Conservation (phyloP, 2,888 invertebrate species). For the Papilio elwesi region DNA sequence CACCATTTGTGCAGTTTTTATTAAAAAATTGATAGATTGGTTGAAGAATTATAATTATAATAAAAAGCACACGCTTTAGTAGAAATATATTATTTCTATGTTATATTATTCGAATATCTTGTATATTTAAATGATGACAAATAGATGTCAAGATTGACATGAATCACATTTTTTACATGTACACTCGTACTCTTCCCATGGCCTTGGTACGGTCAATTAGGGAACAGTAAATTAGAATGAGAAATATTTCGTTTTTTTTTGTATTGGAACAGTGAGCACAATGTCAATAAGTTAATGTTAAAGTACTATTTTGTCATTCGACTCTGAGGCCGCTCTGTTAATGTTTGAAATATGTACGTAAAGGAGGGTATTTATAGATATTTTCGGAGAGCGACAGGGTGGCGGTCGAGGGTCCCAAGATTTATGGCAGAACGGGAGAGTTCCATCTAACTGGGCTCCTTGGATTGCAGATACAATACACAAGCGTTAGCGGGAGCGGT, state of each 20-base stretch:
- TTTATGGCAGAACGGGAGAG: conserved; percentile 83
- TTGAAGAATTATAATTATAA: too few species aligned
- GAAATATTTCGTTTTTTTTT: not conserved
- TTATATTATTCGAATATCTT: too few species aligned
- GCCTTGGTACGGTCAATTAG: not conserved
- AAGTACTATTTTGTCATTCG: conserved; percentile 64
- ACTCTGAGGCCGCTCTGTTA: conserved; percentile 66
- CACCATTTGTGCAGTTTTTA: too few species aligned
- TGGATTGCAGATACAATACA: conserved; percentile 51
- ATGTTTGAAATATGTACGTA: conserved; percentile 82
- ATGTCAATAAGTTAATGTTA: conserved; percentile 44
- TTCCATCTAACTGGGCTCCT: conserved; percentile 81
- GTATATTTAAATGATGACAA: too few species aligned
- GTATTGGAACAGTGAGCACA: conserved; percentile 36
- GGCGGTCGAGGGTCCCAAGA: conserved; percentile 83
- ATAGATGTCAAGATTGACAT: too few species aligned
- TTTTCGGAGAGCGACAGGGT: conserved; percentile 82
- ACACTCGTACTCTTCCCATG: not conserved
- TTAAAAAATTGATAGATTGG: too few species aligned
- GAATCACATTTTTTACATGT: too few species aligned
- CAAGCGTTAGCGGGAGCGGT: conserved; percentile 42
- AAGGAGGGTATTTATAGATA: conserved; percentile 81
- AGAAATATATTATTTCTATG: too few species aligned
- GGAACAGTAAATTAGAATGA: not conserved
- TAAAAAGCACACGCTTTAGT: too few species aligned